Percentiles rank a stretch among this genome's conserved stretches.
These are phyloP conservation scores for Limonius californicus DNA, from an alignment of 1,140 invertebrate genomes.

Conservation along the genomic window DNA sequence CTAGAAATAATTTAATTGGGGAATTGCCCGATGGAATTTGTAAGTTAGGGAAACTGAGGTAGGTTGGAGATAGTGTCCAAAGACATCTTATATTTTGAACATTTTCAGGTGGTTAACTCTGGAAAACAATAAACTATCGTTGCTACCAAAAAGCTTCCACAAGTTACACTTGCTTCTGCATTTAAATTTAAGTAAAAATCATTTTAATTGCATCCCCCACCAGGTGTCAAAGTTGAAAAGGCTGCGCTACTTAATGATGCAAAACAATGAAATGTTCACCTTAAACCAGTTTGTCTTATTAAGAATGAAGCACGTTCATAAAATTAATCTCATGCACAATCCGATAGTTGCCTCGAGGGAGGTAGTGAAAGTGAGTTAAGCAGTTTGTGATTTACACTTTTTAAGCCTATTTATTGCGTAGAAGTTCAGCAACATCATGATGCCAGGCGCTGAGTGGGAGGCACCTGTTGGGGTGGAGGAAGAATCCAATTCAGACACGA, in stretches of 20 bases:
- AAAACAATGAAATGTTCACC: conserved; percentile 50
- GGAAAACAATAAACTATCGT: conserved; percentile 54
- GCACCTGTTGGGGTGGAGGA: conserved; percentile 44
- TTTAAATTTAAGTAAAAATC: conserved; percentile 55
- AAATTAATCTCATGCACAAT: conserved; percentile 52
- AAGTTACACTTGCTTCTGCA: conserved; percentile 52
- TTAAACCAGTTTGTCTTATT: conserved; percentile 42
- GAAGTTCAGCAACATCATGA: conserved; percentile 38
- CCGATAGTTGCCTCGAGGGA: conserved; percentile 48
- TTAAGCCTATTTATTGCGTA: conserved; percentile 26
- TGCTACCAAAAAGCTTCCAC: conserved; percentile 51
- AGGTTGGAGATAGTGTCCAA: conserved; percentile 25
- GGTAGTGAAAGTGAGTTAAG: conserved; percentile 24
- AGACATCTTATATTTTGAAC: no score
- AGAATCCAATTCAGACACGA: conserved; percentile 44
- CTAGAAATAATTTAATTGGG: conserved; percentile 56
- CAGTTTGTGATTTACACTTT: conserved; percentile 28
- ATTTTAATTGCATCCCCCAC: conserved; percentile 50
- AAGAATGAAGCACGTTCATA: conserved; percentile 45
- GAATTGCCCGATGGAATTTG: conserved; percentile 53
- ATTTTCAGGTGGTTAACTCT: conserved; percentile 56
- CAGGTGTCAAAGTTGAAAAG: conserved; percentile 49
- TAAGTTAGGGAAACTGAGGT: conserved; percentile 52
- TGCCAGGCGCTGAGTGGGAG: conserved; percentile 28
- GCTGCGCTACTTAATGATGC: conserved; percentile 54